These are phyloP conservation scores for Himalopsyche japonica DNA, from an alignment of 2,888 invertebrate species.

Conservation along the genomic window DNA sequence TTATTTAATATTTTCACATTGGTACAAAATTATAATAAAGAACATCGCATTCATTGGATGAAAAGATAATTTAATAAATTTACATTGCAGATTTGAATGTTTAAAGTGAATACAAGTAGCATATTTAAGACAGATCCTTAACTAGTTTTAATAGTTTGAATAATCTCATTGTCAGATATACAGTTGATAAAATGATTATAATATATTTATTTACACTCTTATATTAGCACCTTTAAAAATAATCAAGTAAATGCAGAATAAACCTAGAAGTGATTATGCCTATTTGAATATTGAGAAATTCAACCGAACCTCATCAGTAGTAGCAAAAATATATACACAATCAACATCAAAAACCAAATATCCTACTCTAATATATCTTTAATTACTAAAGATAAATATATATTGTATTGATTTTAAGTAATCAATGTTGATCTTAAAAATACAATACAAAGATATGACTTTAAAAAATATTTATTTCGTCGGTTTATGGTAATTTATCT, in stretches of 20 bases:
- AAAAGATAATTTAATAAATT: background rate
- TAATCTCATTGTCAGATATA: constrained; percentile 20
- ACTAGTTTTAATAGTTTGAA: constrained; percentile 2
- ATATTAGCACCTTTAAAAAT: constrained; percentile 28
- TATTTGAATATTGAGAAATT: background rate
- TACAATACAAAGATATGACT: background rate
- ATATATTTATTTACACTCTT: constrained; percentile 17
- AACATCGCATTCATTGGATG: background rate
- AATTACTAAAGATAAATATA: background rate
- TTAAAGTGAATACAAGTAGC: background rate
- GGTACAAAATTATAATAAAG: constrained; percentile 22
- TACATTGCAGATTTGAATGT: background rate
- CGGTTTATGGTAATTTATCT: constrained; percentile 29
- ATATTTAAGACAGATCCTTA: background rate
- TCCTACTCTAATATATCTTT: background rate
- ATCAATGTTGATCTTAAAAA: background rate
- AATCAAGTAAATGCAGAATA: constrained; percentile 21
- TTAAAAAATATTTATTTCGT: constrained; percentile 2
- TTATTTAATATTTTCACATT: constrained; percentile 16
- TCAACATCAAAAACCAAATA: background rate
- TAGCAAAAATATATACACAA: background rate
- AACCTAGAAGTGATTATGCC: background rate
- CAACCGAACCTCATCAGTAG: background rate
- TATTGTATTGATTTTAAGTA: background rate
- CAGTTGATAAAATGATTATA: constrained; percentile 1